phyloP scores from a whole-genome alignment of 2,113 vertebrate genomes.

The Brachyistius frenatus region DNA sequence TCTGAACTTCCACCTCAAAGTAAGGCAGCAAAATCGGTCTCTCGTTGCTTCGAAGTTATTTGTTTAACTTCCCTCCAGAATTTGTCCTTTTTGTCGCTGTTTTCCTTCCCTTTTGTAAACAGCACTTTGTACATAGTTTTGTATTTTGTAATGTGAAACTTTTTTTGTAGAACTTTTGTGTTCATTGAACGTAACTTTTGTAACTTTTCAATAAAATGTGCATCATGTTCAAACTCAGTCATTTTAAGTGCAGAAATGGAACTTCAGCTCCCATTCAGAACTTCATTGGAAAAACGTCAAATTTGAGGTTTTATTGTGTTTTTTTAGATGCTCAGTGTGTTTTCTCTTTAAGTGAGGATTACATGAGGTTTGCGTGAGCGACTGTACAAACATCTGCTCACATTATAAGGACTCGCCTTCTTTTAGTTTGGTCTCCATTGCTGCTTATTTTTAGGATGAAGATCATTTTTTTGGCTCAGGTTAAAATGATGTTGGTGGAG shows the following conservation, averaged over 20 bases:
- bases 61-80: not conserved
- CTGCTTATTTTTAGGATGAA: no score
- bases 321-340: not conserved
- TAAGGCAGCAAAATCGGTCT: not conserved
- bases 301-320: not conserved
- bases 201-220: slow-evolving; percentile 58
- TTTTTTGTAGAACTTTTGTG: not conserved
- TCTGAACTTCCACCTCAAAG: not conserved
- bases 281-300: not conserved
- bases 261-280: not conserved
- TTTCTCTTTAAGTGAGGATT: no score
- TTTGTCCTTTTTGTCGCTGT: not conserved
- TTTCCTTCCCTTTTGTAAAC: slow-evolving; percentile 6
- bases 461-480: no score
- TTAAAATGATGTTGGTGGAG: no score
- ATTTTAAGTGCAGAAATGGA: not conserved
- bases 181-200: not conserved
- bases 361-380: no score
- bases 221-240: slow-evolving; percentile 17
- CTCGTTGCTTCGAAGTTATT: not conserved
- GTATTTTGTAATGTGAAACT: not conserved
- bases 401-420: no score
- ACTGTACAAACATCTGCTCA: no score
- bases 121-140: slow-evolving; percentile 79
- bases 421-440: no score